Percentiles rank a stretch among this genome's conserved stretches.
Evolutionary conservation across 2,797 vertebrate species (phyloP).

Genomic region (Myotis daubentonii): DNA sequence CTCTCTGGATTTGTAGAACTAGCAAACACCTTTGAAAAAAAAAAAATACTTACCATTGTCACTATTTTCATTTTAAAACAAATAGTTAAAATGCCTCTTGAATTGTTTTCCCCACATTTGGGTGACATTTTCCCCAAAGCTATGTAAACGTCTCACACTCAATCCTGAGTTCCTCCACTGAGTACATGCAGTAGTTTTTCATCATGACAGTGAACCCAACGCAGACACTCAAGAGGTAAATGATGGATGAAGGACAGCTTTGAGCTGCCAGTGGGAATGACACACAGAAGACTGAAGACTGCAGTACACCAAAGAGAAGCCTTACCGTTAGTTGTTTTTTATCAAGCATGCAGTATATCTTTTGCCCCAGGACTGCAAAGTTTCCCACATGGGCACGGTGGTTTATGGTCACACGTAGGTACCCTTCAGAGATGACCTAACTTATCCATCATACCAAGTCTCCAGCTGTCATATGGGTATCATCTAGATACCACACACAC

Average conservation of each 20-base stretch:
- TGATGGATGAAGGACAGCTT: slow-evolving; percentile 65
- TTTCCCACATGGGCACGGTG: background rate
- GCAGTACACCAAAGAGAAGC: background rate
- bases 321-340: slow-evolving; percentile 38
- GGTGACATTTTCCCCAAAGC: slow-evolving; percentile 54
- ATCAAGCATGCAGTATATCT: slow-evolving; percentile 50
- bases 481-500: background rate
- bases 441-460: background rate
- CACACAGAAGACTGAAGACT: slow-evolving; percentile 39
- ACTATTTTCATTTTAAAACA: slow-evolving; percentile 54
- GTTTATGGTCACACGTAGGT: background rate
- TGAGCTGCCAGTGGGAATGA: slow-evolving; percentile 32
- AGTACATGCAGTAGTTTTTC: slow-evolving; percentile 64
- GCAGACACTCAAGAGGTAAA: slow-evolving; percentile 43
- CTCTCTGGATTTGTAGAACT: background rate
- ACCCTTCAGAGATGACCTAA: background rate
- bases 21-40: background rate
- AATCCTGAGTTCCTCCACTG: slow-evolving; percentile 17
- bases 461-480: background rate
- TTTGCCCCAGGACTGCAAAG: background rate
- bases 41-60: background rate
- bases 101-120: background rate
- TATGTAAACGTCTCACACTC: slow-evolving; percentile 55
- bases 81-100: background rate
- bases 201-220: slow-evolving; percentile 59